Conservation (phyloP, 2,888 invertebrate species). For the Kuschelorhynchus macadamiae region DNA sequence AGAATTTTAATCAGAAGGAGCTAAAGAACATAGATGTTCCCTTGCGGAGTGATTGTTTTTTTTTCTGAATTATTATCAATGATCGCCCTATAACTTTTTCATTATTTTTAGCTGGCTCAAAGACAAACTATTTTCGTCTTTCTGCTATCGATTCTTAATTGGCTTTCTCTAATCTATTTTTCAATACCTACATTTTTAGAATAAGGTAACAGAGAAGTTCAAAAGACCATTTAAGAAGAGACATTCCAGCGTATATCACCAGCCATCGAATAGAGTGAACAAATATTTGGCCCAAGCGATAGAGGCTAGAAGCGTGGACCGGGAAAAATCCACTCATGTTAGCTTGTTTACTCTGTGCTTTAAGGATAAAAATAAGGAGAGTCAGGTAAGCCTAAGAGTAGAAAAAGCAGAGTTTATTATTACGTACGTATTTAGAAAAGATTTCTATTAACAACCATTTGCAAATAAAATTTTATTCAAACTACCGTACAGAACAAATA, state of each 20-base stretch:
- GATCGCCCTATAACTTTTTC: too few relatives aligned
- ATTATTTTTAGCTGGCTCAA: conserved; percentile 10
- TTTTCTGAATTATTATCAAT: too few relatives aligned
- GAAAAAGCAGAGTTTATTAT: too few relatives aligned
- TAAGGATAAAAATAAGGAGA: conserved; percentile 87
- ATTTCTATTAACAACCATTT: too few relatives aligned
- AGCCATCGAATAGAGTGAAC: conserved; percentile 92
- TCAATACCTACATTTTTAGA: conserved; percentile 73
- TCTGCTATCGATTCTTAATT: background rate
- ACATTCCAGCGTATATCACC: conserved; percentile 88
- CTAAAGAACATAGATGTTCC: too few relatives aligned
- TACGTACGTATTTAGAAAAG: too few relatives aligned
- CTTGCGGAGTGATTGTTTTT: too few relatives aligned
- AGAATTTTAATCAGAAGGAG: too few relatives aligned
- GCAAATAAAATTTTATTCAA: too few relatives aligned
- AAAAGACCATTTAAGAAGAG: conserved; percentile 91
- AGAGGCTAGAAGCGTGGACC: conserved; percentile 90
- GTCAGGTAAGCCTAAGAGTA: conserved; percentile 81
- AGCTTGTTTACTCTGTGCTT: conserved; percentile 89
- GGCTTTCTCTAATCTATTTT: background rate
- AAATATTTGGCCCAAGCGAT: conserved; percentile 93
- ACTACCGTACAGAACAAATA: too few relatives aligned
- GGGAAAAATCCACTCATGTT: conserved; percentile 91
- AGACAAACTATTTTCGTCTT: conserved; percentile 4
- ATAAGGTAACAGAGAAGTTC: conserved; percentile 89